Evolutionary conservation across 2,888 invertebrate species (phyloP).

Genomic region (Tethea ocularis): DNA sequence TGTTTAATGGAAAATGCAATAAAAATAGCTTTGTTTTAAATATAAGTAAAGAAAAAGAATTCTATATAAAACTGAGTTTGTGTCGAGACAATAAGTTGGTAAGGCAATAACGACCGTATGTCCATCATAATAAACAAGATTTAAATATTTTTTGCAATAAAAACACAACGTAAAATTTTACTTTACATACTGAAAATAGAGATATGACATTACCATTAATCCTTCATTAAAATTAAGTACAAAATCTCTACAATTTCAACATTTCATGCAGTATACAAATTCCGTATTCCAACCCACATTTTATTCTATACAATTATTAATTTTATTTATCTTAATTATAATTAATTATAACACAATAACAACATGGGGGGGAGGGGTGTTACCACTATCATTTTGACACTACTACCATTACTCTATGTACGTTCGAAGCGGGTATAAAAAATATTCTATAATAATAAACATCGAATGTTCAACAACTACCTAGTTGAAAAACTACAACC

Average conservation of each 20-base stretch:
- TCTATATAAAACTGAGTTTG: no score
- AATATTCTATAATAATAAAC: slow-evolving; percentile 56
- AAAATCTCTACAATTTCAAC: slow-evolving; percentile 2
- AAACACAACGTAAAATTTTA: neutral
- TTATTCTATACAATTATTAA: neutral
- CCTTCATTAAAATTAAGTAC: neutral
- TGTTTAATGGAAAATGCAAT: no score
- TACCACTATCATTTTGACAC: slow-evolving; percentile 6
- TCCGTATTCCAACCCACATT: neutral
- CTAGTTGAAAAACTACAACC: slow-evolving; percentile 47
- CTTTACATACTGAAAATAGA: neutral
- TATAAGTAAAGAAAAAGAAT: no score
- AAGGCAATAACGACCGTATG: neutral
- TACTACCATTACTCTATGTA: slow-evolving; percentile 12
- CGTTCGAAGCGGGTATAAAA: slow-evolving; percentile 64
- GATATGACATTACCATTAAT: neutral
- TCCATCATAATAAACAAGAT: neutral
- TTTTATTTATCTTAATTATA: neutral
- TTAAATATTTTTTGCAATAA: neutral
- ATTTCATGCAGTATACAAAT: slow-evolving; percentile 2
- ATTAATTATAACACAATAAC: slow-evolving; percentile 6
- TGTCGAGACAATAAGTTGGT: neutral
- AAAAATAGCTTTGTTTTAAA: no score
- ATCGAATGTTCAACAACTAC: slow-evolving; percentile 38
- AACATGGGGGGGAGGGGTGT: neutral